phyloP scores from a whole-genome alignment of 2,113 vertebrate species.

The Catharus minimus region DNA sequence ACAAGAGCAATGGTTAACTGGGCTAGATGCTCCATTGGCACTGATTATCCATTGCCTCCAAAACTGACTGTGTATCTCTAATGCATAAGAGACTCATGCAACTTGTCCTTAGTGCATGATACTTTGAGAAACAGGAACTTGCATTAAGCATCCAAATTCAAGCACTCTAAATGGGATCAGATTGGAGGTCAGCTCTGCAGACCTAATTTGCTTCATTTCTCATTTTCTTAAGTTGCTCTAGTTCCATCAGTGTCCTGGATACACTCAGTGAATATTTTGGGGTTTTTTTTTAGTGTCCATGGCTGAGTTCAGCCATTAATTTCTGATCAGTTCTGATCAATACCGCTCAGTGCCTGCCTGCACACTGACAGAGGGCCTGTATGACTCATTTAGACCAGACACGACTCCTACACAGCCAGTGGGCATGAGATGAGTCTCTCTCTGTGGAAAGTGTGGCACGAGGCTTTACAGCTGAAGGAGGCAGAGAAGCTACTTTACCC shows the following conservation, averaged over 20 bases:
- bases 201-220: background rate
- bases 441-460: background rate
- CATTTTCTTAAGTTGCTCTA: background rate
- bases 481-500: background rate
- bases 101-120: background rate
- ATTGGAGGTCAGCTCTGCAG: background rate
- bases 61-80: background rate
- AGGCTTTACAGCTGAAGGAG: slow-evolving; percentile 10
- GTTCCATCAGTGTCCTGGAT: background rate
- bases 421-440: background rate
- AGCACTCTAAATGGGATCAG: background rate
- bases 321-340: background rate
- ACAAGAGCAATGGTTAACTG: background rate
- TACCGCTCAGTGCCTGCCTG: background rate
- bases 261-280: background rate
- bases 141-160: background rate
- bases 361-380: background rate
- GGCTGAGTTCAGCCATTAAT: background rate
- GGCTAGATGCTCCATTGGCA: background rate
- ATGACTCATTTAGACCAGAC: background rate
- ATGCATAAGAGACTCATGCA: background rate
- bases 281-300: rapidly evolving
- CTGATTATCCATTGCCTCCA: background rate
- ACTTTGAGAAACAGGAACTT: background rate
- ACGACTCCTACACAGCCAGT: background rate